These are phyloP conservation scores for Pteropus alecto DNA, from an alignment of 2,113 vertebrate species.

Conservation along the genomic window DNA sequence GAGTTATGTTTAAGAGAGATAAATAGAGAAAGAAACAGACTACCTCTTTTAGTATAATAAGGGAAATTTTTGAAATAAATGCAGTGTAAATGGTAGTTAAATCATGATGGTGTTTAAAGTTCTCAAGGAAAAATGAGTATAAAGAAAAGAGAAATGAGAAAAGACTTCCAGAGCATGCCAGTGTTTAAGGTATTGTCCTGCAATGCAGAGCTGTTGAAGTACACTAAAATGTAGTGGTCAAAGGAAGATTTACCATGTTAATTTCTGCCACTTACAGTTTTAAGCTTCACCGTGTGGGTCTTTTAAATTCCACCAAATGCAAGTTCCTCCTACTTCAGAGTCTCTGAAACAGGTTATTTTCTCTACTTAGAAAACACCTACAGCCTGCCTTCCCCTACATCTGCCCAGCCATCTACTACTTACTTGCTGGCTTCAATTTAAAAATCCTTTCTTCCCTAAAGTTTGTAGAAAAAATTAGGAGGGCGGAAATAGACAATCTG, in stretches of 20 bases:
- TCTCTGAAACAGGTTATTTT: background rate
- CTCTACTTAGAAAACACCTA: background rate
- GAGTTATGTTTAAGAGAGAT: background rate
- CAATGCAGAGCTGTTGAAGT: background rate
- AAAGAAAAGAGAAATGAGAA: background rate
- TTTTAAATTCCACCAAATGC: background rate
- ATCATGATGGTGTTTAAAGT: background rate
- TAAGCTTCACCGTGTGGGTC: background rate
- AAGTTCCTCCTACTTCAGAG: background rate
- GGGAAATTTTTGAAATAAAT: background rate
- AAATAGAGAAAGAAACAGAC: background rate
- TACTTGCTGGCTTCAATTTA: background rate
- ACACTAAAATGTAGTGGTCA: too few species aligned
- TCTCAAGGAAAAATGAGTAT: background rate
- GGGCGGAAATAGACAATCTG: background rate
- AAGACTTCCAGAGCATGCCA: background rate
- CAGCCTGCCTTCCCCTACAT: background rate
- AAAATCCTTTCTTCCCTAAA: background rate
- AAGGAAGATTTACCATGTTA: background rate
- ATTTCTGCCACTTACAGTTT: background rate
- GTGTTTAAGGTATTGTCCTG: background rate
- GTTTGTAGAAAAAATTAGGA: background rate
- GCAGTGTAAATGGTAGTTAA: background rate
- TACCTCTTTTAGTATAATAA: background rate
- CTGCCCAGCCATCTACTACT: background rate